A percentile compares a stretch with the other conserved stretches of the same genome.
Conservation (phyloP, 1,140 invertebrate species). For the Pentalonia nigronervosa region DNA sequence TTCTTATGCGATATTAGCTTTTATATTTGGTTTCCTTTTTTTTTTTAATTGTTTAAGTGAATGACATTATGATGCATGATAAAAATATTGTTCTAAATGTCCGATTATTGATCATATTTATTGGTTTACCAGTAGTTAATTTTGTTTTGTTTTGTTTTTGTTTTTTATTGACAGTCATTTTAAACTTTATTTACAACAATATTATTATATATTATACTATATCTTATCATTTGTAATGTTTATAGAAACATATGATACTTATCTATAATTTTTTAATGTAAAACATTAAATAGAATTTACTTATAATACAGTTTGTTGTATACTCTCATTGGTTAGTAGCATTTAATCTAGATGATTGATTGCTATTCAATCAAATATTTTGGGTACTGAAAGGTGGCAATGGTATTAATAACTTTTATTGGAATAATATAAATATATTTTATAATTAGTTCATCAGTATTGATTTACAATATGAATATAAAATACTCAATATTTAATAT, state of each 20-base stretch:
- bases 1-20: conserved; percentile 37
- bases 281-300: conserved; percentile 5
- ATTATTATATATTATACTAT: background rate
- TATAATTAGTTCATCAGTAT: background rate
- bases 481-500: background rate
- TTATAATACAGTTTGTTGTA: background rate
- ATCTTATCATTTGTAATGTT: background rate
- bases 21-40: conserved; percentile 31
- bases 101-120: background rate
- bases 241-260: background rate
- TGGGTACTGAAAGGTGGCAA: background rate
- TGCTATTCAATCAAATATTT: background rate
- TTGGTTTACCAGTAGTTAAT: background rate
- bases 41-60: conserved; percentile 4
- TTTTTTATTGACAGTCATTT: background rate
- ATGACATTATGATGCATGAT: conserved; percentile 6
- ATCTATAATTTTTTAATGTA: background rate
- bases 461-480: too few species aligned
- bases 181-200: background rate
- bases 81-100: background rate
- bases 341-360: background rate
- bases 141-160: conserved; percentile 31
- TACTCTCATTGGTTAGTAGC: background rate
- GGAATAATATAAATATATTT: background rate
- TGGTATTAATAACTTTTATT: background rate